Evolutionary conservation across 2,888 invertebrate species (phyloP), one percentile per base, ranked within the genome.

Genomic region (Xanthorhoe designata): DNA sequence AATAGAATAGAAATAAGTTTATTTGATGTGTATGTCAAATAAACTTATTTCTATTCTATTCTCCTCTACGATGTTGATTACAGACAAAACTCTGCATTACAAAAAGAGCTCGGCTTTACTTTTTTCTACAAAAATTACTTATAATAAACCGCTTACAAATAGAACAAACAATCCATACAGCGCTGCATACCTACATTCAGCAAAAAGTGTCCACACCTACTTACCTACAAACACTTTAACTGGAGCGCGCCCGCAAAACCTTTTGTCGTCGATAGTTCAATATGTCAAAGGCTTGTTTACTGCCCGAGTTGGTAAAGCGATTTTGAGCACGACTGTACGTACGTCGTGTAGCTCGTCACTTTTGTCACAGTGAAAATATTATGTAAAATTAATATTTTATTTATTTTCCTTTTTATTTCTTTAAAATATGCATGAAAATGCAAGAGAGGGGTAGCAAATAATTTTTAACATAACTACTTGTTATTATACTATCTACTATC

Each of bases 271-370:
- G 70, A 70, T 71, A 70, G 66, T 60, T 64, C 72, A 68, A 74
- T 73, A 70, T 64, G 75, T 74, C 73, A 75, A 75, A 73, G 64
- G 72, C 67, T 56, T 72, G 68, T 72, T 71, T 69, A 72, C 73
- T 61, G 64, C 52, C 55, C 65, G 61, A 52, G 66, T 60, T 45
- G 35, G 55, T 73, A 67, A 71, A 74, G 61, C 72, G 72, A 71
- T 75, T 73, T 73, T 54, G 68, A 66, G 66, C 71, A 60, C 58
- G 66, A 47, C 52, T 71, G 71, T 74, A 67, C 69, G n/a, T n/a
- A n/a, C n/a, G n/a, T n/a, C n/a, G n/a, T n/a, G 60, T 49, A 65
- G 66, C 66, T 65, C 67, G 66, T 67, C 71, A 71, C 66, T 72
- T 71, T 50, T 66, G 65, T 63, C 42, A 53, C 49, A 57, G 63